Conservation (phyloP, 2,113 vertebrate species). For the Myodes glareolus region DNA sequence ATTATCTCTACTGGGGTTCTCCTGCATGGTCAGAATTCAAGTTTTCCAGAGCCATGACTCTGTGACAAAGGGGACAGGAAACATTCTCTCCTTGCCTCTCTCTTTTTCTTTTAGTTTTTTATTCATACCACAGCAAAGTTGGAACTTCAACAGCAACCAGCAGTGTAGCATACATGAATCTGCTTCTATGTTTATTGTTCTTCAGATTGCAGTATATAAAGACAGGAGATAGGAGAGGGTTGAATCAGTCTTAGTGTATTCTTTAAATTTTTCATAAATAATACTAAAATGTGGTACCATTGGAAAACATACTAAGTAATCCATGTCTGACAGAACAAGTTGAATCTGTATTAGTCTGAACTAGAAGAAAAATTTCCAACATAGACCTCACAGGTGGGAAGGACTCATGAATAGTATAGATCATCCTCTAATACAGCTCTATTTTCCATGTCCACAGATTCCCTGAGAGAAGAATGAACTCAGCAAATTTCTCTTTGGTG, state of each 20-base stretch:
- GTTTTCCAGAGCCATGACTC: neutral
- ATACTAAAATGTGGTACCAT: neutral
- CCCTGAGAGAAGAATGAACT: neutral
- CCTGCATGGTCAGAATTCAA: fast-evolving
- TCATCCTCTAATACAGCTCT: neutral
- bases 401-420: neutral
- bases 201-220: neutral
- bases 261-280: neutral
- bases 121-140: neutral
- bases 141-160: too few relatives aligned
- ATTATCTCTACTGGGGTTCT: neutral
- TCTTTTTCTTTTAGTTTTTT: neutral
- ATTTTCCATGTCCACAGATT: neutral
- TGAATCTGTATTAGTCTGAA: neutral
- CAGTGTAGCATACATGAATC: fast-evolving
- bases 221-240: too few relatives aligned
- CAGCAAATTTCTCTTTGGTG: neutral
- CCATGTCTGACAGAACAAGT: too few relatives aligned
- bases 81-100: neutral
- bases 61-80: neutral
- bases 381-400: neutral
- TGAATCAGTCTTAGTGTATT: neutral
- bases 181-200: neutral
- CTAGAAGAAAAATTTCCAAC: neutral
- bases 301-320: too few relatives aligned